These are phyloP conservation scores for Erannis defoliaria DNA, from an alignment of 2,888 invertebrate genomes.

Conservation along the genomic window DNA sequence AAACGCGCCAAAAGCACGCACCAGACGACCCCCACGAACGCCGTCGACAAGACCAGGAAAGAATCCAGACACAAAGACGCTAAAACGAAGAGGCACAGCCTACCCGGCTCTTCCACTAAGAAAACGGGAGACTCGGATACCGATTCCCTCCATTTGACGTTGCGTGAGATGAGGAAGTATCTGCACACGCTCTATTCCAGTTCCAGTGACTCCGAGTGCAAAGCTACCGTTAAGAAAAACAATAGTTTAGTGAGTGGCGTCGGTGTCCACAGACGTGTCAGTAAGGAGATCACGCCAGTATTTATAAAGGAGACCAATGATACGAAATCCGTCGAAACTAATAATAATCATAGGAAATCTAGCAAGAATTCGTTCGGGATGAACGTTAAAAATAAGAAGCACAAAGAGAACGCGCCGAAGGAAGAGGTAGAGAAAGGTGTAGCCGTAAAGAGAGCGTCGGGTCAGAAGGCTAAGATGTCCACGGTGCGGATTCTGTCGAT, in stretches of 20 bases:
- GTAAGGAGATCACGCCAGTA: conserved; percentile 66
- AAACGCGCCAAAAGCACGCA: conserved; percentile 74
- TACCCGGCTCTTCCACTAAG: conserved; percentile 88
- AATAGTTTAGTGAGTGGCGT: conserved; percentile 79
- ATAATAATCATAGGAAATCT: conserved; percentile 80
- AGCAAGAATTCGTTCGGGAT: conserved; percentile 86
- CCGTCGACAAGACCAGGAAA: conserved; percentile 63
- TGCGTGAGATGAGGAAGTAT: conserved; percentile 94
- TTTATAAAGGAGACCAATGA: conserved; percentile 73
- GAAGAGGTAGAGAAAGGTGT: conserved; percentile 82
- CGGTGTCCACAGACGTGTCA: conserved; percentile 69
- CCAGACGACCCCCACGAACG: conserved; percentile 58
- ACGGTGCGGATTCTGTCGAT: conserved; percentile 89
- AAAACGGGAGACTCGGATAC: conserved; percentile 86
- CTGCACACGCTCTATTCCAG: conserved; percentile 93
- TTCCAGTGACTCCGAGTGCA: conserved; percentile 88
- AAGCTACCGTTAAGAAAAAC: conserved; percentile 80
- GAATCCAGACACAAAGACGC: conserved; percentile 71
- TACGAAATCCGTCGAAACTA: conserved; percentile 69
- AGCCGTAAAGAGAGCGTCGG: conserved; percentile 58
- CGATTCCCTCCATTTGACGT: conserved; percentile 93
- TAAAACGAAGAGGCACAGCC: conserved; percentile 89
- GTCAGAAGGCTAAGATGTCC: conserved; percentile 88
- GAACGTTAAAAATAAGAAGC: conserved; percentile 88
- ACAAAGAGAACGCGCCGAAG: conserved; percentile 73